Evolutionary conservation across 2,888 invertebrate genomes (phyloP).

Genomic region (Morpho achilles): DNA sequence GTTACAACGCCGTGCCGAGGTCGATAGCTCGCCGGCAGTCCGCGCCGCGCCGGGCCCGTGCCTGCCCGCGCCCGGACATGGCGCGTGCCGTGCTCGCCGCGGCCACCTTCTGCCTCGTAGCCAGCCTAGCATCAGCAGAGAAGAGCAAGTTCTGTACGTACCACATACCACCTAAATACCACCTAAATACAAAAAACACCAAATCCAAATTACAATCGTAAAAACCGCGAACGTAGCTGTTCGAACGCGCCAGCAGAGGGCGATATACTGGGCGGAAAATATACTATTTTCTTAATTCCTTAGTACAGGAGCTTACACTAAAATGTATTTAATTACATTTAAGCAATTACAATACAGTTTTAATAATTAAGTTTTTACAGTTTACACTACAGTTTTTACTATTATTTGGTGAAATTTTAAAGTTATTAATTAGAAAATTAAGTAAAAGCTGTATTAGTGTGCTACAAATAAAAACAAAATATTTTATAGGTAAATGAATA

Average conservation of each 20-base stretch:
- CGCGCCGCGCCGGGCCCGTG: slow-evolving; percentile 48
- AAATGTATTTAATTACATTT: neutral
- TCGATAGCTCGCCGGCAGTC: slow-evolving; percentile 48
- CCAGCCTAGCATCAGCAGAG: slow-evolving; percentile 58
- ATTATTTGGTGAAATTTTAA: too few species aligned
- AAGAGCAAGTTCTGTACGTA: slow-evolving; percentile 78
- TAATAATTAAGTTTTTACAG: neutral
- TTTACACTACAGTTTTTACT: neutral
- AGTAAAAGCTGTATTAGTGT: too few species aligned
- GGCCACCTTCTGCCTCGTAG: slow-evolving; percentile 52
- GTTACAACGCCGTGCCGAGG: slow-evolving; percentile 23
- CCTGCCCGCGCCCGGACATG: slow-evolving; percentile 61
- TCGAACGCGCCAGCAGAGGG: neutral
- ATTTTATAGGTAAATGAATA: too few species aligned
- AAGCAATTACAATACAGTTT: neutral
- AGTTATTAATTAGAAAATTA: too few species aligned
- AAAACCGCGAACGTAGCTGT: neutral
- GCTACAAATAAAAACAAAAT: too few species aligned
- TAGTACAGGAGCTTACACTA: neutral
- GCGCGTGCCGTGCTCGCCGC: slow-evolving; percentile 60
- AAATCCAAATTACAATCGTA: neutral
- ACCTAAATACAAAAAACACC: neutral
- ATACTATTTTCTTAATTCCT: too few species aligned
- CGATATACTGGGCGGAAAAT: too few species aligned
- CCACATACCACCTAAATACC: neutral